A percentile compares a stretch with the other conserved stretches of the same genome.
These are phyloP conservation scores for Lepidocolaptes lacrymiger DNA, from an alignment of 2,797 vertebrate genomes.

Conservation along the genomic window DNA sequence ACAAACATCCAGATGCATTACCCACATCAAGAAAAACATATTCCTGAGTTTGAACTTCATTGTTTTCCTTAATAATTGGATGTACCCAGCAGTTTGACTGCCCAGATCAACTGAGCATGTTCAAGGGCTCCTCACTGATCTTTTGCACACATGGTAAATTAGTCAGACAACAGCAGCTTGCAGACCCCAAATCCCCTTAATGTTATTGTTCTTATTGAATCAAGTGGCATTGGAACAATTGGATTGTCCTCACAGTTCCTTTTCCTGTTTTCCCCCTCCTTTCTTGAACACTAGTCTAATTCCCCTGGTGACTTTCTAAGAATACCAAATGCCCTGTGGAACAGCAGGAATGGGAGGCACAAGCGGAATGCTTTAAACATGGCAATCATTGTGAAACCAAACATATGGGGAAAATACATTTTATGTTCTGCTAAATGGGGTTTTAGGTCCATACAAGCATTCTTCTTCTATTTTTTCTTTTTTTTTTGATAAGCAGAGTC, in stretches of 20 bases:
- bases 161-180: neutral
- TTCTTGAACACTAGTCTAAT: neutral
- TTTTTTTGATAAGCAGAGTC: neutral
- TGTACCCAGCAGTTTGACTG: neutral
- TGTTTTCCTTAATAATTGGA: slow-evolving; percentile 10
- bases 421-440: neutral
- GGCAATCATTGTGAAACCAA: neutral
- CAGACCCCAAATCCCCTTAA: slow-evolving; percentile 24
- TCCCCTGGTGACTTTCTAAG: neutral
- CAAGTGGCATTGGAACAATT: slow-evolving; percentile 11
- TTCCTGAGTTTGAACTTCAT: neutral
- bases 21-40: neutral
- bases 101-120: neutral
- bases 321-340: neutral
- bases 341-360: neutral
- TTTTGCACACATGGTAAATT: neutral
- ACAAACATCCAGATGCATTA: neutral
- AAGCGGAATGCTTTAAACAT: neutral
- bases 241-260: slow-evolving; percentile 17
- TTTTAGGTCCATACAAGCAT: neutral
- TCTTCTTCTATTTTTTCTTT: neutral
- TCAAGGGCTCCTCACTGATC: neutral
- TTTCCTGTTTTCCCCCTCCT: fast-evolving
- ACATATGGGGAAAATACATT: neutral
- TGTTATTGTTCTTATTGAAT: slow-evolving; percentile 34